Evolutionary conservation across 2,888 invertebrate species (phyloP).

Genomic region (Cacoxenus indagator): DNA sequence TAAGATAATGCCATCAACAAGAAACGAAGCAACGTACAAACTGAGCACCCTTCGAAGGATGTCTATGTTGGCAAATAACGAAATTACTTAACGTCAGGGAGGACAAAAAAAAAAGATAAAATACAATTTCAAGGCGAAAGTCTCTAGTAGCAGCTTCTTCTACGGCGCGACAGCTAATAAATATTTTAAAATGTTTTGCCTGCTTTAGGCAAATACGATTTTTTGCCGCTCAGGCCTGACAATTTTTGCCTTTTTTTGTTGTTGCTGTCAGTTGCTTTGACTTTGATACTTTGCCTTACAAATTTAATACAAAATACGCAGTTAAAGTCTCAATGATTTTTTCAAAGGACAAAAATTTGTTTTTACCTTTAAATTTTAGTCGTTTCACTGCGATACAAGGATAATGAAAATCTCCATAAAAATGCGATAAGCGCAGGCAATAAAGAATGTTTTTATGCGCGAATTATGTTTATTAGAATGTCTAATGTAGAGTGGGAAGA

Average conservation of each 20-base stretch:
- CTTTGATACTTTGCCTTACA: no score
- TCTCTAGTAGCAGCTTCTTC: not conserved
- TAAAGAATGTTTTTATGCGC: slow-evolving; percentile 58
- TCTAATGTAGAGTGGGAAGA: slow-evolving; percentile 49
- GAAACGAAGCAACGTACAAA: slow-evolving; percentile 30
- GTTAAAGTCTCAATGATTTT: no score
- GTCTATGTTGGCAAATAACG: slow-evolving; percentile 57
- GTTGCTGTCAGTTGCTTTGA: not conserved
- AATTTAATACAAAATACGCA: no score
- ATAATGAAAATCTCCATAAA: not conserved
- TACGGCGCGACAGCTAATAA: slow-evolving; percentile 59
- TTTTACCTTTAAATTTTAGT: not conserved
- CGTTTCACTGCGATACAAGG: not conserved
- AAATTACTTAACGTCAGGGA: slow-evolving; percentile 57
- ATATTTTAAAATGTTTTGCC: slow-evolving; percentile 59
- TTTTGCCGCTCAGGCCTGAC: not conserved
- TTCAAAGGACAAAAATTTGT: no score
- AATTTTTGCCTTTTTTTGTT: not conserved
- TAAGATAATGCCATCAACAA: slow-evolving; percentile 64
- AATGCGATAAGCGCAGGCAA: slow-evolving; percentile 49
- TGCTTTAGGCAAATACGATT: slow-evolving; percentile 17
- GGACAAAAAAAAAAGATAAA: slow-evolving; percentile 37
- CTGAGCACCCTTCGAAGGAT: not conserved
- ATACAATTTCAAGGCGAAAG: not conserved
- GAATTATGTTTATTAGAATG: slow-evolving; percentile 63